phyloP scores from a whole-genome alignment of 2,113 vertebrate species.

The Xenus cinereus region DNA sequence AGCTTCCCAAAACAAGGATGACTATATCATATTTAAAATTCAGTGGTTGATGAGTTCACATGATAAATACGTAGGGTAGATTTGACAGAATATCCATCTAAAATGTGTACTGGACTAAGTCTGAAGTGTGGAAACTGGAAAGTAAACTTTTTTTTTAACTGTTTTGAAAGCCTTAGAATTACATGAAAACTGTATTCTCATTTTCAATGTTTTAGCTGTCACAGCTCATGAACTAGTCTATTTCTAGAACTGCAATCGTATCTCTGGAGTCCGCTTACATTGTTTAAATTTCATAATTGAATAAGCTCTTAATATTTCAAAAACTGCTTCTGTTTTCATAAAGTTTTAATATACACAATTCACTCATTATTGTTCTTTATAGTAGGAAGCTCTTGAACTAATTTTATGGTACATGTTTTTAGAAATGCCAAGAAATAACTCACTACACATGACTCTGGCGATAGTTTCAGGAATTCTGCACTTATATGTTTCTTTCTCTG shows the following conservation, averaged over 20 bases:
- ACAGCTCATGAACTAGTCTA: not conserved
- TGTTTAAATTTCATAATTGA: slow-evolving; percentile 25
- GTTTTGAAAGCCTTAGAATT: not conserved
- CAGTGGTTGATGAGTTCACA: not conserved
- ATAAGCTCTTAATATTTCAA: slow-evolving; percentile 29
- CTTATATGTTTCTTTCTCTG: not conserved
- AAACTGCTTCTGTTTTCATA: not conserved
- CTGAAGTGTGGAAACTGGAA: not conserved
- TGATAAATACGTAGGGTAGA: slow-evolving; percentile 3
- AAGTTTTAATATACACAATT: not conserved
- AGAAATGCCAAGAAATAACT: not conserved
- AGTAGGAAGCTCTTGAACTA: not conserved
- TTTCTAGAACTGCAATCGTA: not conserved
- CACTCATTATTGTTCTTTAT: not conserved
- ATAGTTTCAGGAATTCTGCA: not conserved
- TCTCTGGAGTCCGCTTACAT: not conserved
- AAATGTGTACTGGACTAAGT: not conserved
- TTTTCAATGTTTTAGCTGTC: not conserved
- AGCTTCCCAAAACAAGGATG: not conserved
- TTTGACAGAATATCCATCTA: not conserved
- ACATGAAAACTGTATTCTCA: not conserved
- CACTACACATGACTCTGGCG: rapidly evolving
- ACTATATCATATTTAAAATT: not conserved
- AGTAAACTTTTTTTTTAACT: not conserved
- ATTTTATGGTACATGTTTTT: not conserved